Conservation (phyloP, 2,888 invertebrate species). For the Cepaea hortensis region DNA sequence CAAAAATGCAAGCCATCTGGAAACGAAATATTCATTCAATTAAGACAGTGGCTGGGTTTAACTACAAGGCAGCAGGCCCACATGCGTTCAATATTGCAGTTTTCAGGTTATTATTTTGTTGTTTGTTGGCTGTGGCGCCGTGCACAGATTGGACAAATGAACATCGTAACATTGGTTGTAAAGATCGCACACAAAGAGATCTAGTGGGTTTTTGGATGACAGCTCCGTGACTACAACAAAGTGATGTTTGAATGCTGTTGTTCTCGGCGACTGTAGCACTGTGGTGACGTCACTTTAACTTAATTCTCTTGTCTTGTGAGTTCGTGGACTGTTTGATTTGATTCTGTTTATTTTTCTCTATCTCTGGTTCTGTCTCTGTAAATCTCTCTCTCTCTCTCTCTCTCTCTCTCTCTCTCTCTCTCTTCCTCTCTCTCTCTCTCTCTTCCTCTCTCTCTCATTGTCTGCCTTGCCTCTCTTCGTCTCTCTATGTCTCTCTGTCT, state of each 20-base stretch:
- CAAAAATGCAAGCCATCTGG: background rate
- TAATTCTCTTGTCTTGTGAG: background rate
- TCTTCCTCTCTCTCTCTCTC: background rate
- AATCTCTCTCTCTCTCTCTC: too few relatives aligned
- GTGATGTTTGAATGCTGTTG: background rate
- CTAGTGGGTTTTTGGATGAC: background rate
- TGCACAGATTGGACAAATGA: conserved; percentile 11
- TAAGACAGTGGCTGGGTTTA: too few relatives aligned
- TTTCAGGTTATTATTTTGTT: background rate
- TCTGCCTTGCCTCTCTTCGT: too few relatives aligned
- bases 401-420: background rate
- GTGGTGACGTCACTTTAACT: too few relatives aligned
- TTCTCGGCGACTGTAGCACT: too few relatives aligned
- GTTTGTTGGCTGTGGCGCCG: conserved; percentile 17
- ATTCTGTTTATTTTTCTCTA: too few relatives aligned
- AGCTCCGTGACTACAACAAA: background rate
- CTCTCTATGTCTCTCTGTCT: background rate
- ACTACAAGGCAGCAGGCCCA: background rate
- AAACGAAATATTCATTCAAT: conserved; percentile 18
- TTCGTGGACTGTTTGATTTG: too few relatives aligned
- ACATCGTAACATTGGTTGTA: background rate
- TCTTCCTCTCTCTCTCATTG: background rate
- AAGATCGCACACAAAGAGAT: conserved; percentile 12
- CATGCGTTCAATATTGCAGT: conserved; percentile 13
- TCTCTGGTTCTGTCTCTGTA: too few relatives aligned